phyloP scores from a whole-genome alignment of 1,140 invertebrate species.

The Agrilus planipennis region DNA sequence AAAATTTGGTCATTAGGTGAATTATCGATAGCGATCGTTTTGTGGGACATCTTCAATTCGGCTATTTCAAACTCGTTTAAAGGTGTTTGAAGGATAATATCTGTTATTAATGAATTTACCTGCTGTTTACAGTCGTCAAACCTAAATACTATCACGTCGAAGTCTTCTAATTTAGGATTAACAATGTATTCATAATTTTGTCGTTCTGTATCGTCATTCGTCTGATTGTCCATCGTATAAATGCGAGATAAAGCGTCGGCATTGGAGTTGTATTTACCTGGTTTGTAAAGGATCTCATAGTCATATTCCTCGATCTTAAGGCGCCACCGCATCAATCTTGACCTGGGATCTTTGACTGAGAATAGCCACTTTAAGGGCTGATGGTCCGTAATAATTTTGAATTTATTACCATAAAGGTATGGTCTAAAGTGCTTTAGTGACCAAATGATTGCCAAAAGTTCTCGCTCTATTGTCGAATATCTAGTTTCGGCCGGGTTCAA shows the following conservation, averaged over 20 bases:
- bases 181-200: too few relatives aligned
- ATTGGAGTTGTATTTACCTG: constrained; percentile 19
- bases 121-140: too few relatives aligned
- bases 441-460: constrained; percentile 30
- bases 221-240: too few relatives aligned
- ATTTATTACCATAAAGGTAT: constrained; percentile 27
- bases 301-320: constrained; percentile 21
- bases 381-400: constrained; percentile 27
- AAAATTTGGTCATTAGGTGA: too few relatives aligned
- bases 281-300: constrained; percentile 30
- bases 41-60: too few relatives aligned
- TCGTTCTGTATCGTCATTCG: too few relatives aligned
- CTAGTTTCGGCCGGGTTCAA: constrained; percentile 19
- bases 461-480: constrained; percentile 23
- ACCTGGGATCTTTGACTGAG: constrained; percentile 23
- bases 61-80: too few relatives aligned
- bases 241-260: constrained; percentile 27
- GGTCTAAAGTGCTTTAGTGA: constrained; percentile 33
- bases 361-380: constrained; percentile 8
- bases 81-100: too few relatives aligned
- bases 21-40: too few relatives aligned
- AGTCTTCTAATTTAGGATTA: too few relatives aligned
- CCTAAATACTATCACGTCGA: too few relatives aligned
- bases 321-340: constrained; percentile 33
- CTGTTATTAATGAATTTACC: too few relatives aligned